Evolutionary conservation across 2,113 vertebrate genomes (phyloP), one percentile per base, ranked within the genome.

Genomic region (Nannospalax galili): DNA sequence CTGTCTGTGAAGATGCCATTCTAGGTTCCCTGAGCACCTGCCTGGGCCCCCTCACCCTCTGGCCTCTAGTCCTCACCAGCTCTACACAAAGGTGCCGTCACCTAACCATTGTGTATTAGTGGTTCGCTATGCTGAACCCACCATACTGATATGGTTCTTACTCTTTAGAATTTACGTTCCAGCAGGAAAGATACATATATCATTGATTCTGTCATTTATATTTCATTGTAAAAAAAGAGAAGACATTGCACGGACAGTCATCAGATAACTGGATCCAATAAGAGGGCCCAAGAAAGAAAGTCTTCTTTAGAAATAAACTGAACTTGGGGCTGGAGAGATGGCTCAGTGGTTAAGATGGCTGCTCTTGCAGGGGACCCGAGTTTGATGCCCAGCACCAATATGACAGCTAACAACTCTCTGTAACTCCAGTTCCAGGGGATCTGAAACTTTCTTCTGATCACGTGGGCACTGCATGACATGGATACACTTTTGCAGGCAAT

Each of bases 221-320:
- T 92, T 95, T 88, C 26, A 81, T 73, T 82, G 45, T 35, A 90
- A 45, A 60, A 67, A 67, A 95, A 90, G 48, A 84, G 35, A 62
- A 88, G 9, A 35, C 15, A 5, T 22, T 48, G 52, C 75, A 65
- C 62, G 73, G 67, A 90, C 22, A 91, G 30, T 45, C 65, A 80
- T 22, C 17, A 30, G 58, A n/a, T 52, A 75, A 81, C 60, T 60
- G 28, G 91, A 69, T 15, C 15, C 40, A 40, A 3, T 10, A 20
- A 15, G n/a, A 90, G 26, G 22, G 48, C 48, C 22, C 15, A 90
- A 70, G 6, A 56, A 69, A 45, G 40, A 12, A 20, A 9, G n/a
- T n/a, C n/a, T n/a, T n/a, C n/a, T n/a, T n/a, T n/a, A n/a, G n/a
- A n/a, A n/a, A n/a, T n/a, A n/a, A n/a, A n/a, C n/a, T n/a, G n/a